Conservation (phyloP, 2,113 vertebrate genomes). For the Bos taurus region ARS-UCD2.0 NC_037333.1:115051501-115052000, state of each 20-base stretch:
- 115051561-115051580: not conserved
- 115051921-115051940: not conserved
- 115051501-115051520: accelerated
- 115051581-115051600: not conserved
- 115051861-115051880: not conserved
- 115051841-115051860: accelerated
- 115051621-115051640: not conserved
- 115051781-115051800: not conserved
- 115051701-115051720: accelerated
- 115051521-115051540: not conserved
- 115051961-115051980: not conserved
- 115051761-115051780: no score
- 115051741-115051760: not conserved
- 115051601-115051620: not conserved
- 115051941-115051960: no score
- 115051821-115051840: not conserved
- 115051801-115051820: not conserved
- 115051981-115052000: accelerated
- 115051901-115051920: accelerated
- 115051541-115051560: no score
- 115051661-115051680: accelerated
- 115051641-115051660: accelerated
- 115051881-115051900: accelerated
- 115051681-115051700: accelerated
- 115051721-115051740: accelerated